Evolutionary conservation across 53 echinoderm and acorn worm species (phyloP), one percentile per base, ranked within the genome.

Genomic region (Stichopus horrens): DNA sequence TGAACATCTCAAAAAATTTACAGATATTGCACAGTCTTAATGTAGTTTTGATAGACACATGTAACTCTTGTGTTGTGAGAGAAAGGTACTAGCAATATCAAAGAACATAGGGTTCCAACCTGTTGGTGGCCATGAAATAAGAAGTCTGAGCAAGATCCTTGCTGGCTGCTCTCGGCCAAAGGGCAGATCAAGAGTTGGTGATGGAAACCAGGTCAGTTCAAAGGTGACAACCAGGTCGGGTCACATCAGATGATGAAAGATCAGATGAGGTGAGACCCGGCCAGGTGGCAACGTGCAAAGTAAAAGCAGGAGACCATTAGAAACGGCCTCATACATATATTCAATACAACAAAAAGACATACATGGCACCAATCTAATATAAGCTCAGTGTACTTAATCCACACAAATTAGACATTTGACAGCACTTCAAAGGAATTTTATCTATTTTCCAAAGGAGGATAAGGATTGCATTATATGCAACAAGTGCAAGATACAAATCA

Each of bases 51-150:
- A 71, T 18, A 71, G 71, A 71, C 71, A 71, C 71, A 71, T 71
- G 18, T 71, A 71, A 71, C 68, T 66, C 55, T 57, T 19, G 52
- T 75, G 57, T 16, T 56, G 54, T 57, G 75, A 87, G 87, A 87
- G 87, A 87, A 87, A 74, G 87, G 75, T 87, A 58, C 23, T 21
- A 75, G 87, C 87, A 87, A 87, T 87, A 58, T 86, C 86, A 86
- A 86, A 86, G 81, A 56, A 81, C 81, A 63, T 85, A 85, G 85
- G 76, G 87, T 75, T 93, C 95, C 99, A 95, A 99, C 99, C 99
- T 99, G 99, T 99, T 99, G 94, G 96, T 99, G 94, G 99, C 99
- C 95, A 99, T 94, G 99, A 99, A 99, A 96, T 99, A 99, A 73
- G 99, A 95, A 90, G 96, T 99, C 99, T 99, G 99, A 83, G 99